Evolutionary conservation across 2,113 vertebrate species (phyloP), one percentile per base, ranked within the genome.

Genomic region (Coregonus clupeaformis): DNA sequence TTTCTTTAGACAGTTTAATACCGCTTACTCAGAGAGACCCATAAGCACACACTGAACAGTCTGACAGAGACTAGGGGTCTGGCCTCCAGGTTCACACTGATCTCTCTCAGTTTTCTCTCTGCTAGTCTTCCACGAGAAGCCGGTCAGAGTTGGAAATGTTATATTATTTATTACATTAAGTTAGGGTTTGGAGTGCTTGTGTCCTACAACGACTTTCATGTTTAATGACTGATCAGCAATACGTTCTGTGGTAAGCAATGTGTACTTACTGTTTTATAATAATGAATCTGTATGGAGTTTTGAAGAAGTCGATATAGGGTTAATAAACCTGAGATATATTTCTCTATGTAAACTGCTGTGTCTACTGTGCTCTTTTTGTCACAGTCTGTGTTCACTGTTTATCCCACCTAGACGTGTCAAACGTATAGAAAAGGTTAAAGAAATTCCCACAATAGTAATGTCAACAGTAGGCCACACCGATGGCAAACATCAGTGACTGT

Each of bases 271-370:
- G 77, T 90, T 92, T 90, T 89, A 77, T 89, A 91, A 78, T 89
- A 91, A 77, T 67, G n/a, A 60, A 2, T 60, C 57, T 82, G 82
- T 77, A 76, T 72, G 81, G 81, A 79, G 79, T 84, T 85, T 80
- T 80, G 62, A 86, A 79, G 52, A 81, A 74, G 76, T 80, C 68
- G n/a, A 59, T 65, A 71, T 11, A 52, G 77, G 81, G 83, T 82
- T 83, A 90, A 91, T 91, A 93, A 90, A 91, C 77, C 74, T 81
- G 85, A 89, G 72, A 80, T 88, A 76, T 91, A 90, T 91, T 91
- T 93, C 86, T 92, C 84, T 90, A 90, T 77, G 77, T 79, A 87
- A 90, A 74, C 36, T 22, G 2, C 18, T 60, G 57, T 20, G n/a
- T 60, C n/a, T 22, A n/a, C 2, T 60, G 3, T 18, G 57, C 57